Conservation (phyloP, 2,888 invertebrate genomes). For the Cloeon dipterum region DNA sequence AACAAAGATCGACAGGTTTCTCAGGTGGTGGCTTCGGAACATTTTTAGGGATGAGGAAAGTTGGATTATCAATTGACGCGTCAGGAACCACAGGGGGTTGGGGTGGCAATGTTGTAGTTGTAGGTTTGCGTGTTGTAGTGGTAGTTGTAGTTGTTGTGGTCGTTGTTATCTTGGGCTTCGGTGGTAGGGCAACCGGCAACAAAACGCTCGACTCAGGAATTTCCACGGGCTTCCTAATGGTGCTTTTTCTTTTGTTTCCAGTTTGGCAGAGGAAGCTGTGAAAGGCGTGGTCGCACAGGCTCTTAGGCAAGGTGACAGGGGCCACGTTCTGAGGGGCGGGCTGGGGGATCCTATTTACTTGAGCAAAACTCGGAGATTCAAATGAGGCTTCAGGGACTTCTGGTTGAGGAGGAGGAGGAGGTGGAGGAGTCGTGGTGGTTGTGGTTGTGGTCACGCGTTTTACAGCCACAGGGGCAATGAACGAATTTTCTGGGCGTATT, state of each 20-base stretch:
- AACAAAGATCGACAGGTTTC: no score
- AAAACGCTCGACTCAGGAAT: not conserved
- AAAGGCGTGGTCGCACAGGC: conserved; percentile 6
- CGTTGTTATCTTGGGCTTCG: not conserved
- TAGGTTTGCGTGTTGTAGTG: not conserved
- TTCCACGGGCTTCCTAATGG: not conserved
- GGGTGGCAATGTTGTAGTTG: no score
- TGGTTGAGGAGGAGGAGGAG: conserved; percentile 5
- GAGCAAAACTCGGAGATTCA: not conserved
- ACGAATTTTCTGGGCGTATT: not conserved
- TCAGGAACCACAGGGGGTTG: no score
- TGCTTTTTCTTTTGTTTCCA: not conserved
- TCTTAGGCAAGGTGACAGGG: conserved; percentile 10
- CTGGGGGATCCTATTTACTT: no score
- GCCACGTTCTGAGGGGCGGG: not conserved
- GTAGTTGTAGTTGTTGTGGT: not conserved
- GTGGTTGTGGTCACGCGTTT: not conserved
- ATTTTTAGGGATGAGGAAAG: no score
- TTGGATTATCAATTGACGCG: no score
- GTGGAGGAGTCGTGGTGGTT: conserved; percentile 6
- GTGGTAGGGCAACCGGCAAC: not conserved
- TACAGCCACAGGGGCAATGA: not conserved
- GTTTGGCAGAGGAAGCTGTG: conserved; percentile 7
- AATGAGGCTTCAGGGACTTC: not conserved
- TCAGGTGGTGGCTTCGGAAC: no score